These are phyloP conservation scores for Darevskia nairensis DNA, from an alignment of 2,797 vertebrate genomes.

Conservation along the genomic window DNA sequence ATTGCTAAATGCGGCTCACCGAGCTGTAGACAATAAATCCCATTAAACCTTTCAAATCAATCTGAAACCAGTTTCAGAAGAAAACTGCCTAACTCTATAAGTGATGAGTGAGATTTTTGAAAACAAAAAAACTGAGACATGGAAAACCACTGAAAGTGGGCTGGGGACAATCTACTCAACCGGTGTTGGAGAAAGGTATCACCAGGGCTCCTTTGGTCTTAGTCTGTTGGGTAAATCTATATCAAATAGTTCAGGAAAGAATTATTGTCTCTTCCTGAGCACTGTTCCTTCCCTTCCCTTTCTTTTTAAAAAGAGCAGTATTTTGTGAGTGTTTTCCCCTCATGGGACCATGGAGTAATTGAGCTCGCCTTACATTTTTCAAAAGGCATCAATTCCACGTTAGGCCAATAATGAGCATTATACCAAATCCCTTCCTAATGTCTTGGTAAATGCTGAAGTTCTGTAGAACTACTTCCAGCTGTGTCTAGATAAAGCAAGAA, in stretches of 20 bases:
- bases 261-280: background rate
- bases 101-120: slow-evolving; percentile 10
- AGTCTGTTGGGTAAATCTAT: slow-evolving; percentile 15
- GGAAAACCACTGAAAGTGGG: slow-evolving; percentile 7
- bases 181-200: background rate
- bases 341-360: background rate
- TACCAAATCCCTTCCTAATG: background rate
- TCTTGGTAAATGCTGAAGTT: slow-evolving; percentile 4
- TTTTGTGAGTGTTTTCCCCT: background rate
- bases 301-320: fast-evolving
- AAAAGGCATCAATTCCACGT: background rate
- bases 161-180: background rate
- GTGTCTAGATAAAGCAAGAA: background rate
- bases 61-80: background rate
- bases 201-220: slow-evolving; percentile 17
- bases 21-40: background rate
- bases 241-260: background rate
- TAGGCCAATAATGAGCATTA: background rate
- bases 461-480: background rate
- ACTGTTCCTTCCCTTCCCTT: background rate
- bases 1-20: background rate
- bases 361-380: background rate
- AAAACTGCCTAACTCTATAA: slow-evolving; percentile 8
- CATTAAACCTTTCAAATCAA: slow-evolving; percentile 33
- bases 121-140: background rate